Conservation (phyloP, 35 echinoderm and acorn worm species). For the Diadema setosum region DNA sequence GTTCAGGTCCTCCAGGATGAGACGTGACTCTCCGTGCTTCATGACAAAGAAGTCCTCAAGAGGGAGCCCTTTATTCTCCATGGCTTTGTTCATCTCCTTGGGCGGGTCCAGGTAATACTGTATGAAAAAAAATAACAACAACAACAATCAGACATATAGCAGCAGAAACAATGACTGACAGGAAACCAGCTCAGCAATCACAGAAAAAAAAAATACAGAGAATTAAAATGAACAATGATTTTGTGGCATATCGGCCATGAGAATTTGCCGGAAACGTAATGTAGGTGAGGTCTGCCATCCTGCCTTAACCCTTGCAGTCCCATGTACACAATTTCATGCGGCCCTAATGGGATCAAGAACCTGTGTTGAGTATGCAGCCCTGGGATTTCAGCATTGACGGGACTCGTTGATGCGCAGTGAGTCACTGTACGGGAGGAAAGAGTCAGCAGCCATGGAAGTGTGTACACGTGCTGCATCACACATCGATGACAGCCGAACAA, state of each 20-base stretch:
- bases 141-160: neutral
- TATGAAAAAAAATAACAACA: neutral
- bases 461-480: neutral
- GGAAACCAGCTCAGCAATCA: neutral
- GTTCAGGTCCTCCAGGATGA: neutral
- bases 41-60: constrained; percentile 77
- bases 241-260: neutral
- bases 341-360: neutral
- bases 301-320: neutral
- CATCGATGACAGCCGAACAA: neutral
- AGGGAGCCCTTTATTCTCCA: constrained; percentile 46
- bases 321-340: too few species aligned
- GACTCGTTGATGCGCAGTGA: neutral
- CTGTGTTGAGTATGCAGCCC: neutral
- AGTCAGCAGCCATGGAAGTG: neutral
- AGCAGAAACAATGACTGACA: neutral
- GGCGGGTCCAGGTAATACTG: constrained; percentile 86
- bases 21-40: constrained; percentile 80
- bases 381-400: neutral
- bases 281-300: neutral
- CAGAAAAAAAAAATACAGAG: neutral
- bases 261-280: neutral
- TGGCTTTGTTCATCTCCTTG: constrained; percentile 51
- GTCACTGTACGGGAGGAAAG: neutral
- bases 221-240: neutral